Evolutionary conservation across 2,888 invertebrate species (phyloP).

Genomic region (Oligia fasciuncula): DNA sequence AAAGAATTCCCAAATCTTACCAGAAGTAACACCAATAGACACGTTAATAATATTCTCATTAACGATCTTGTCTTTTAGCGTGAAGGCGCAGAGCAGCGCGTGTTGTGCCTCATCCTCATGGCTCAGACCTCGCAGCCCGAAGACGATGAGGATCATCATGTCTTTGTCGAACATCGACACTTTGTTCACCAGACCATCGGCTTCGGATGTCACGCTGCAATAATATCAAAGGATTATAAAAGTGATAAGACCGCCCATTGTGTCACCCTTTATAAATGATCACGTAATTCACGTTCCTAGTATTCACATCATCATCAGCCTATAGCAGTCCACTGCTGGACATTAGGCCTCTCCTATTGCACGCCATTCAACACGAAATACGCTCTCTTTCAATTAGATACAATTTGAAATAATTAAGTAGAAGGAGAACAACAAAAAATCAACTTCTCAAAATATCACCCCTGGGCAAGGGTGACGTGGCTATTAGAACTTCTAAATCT

Average conservation of each 20-base stretch:
- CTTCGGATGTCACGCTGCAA: conserved; percentile 84
- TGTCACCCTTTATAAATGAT: neutral
- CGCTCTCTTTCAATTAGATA: neutral
- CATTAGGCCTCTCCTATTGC: too few relatives aligned
- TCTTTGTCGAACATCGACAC: conserved; percentile 93
- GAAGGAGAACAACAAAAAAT: neutral
- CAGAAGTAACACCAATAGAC: conserved; percentile 92
- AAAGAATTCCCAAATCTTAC: conserved; percentile 72
- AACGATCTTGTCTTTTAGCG: conserved; percentile 86
- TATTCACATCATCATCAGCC: neutral
- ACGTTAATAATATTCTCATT: conserved; percentile 87
- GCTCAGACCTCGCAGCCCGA: conserved; percentile 93
- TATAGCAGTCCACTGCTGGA: too few relatives aligned
- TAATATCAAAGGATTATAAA: neutral
- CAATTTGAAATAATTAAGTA: too few relatives aligned
- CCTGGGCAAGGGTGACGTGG: neutral
- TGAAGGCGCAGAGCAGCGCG: conserved; percentile 91
- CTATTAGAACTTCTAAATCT: neutral
- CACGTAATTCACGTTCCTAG: neutral
- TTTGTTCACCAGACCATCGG: conserved; percentile 92
- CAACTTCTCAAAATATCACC: neutral
- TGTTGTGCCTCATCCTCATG: conserved; percentile 92
- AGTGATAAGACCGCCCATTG: too few relatives aligned
- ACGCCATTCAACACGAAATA: neutral
- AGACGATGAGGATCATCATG: conserved; percentile 92